Evolutionary conservation across 2,797 vertebrate species (phyloP), one percentile per base, ranked within the genome.

Genomic region (Catamblyrhynchus diadema): DNA sequence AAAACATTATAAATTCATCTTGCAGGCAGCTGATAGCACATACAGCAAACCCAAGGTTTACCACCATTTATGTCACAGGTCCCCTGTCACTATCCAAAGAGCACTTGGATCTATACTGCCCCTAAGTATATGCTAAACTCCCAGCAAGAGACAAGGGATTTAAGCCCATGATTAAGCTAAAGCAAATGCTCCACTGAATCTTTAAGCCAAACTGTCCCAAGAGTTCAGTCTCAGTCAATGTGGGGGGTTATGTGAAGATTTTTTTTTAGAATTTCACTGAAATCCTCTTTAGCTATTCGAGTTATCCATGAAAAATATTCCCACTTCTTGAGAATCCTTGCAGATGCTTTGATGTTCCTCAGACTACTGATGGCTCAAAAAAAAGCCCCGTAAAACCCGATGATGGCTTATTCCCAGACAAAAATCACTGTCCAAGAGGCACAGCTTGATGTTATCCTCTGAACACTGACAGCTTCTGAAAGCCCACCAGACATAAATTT

Each of bases 331-430:
- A 79, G 82, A 91, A 81, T 37, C 44, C 60, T 53, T 54, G 42
- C 56, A 88, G 74, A 77, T 66, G 67, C 90, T 95, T 95, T 84
- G 78, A 96, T 87, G 90, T 92, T 78, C 88, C 61, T 80, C 88
- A 94, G 80, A 47, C 70, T 62, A 75, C 70, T 27, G 44, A 51
- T 10, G 41, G 77, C 66, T 75, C 72, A 70, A 35, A 77, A 83
- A 83, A 81, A 74, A 93, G 39, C 53, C 47, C 73, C 0, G 0
- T 88, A 86, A 93, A 95, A 92, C 78, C 66, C 1, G 2, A 69
- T 25, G 66, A 81, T 27, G 41, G 54, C 60, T 95, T 90, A 79
- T n/a, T 88, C 89, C 75, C 83, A 47, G 81, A 93, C 5, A 74
- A 81, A 84, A 90, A 81, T 39, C 45, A 0, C 56, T 81, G 82